Evolutionary conservation across 2,113 vertebrate genomes (phyloP).

Genomic region (Leptobrachium leishanense): DNA sequence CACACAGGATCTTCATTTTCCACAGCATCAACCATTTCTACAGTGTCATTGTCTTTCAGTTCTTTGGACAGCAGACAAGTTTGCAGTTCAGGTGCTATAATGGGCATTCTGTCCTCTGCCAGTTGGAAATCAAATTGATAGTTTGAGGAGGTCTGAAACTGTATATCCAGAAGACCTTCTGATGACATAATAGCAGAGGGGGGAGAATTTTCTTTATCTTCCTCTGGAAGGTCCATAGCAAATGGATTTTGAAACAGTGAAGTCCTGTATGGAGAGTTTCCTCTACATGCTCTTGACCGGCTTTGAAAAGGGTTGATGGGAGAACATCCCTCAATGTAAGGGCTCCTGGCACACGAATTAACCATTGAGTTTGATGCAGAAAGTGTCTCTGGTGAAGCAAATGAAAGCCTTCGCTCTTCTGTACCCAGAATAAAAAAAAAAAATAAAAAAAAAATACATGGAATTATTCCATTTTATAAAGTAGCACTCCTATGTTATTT

Average conservation of each 20-base stretch:
- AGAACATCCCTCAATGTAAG: conserved; percentile 89
- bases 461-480: too few relatives aligned
- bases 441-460: neutral
- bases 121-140: conserved; percentile 46
- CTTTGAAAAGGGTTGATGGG: conserved; percentile 85
- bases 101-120: conserved; percentile 54
- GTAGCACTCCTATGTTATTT: too few relatives aligned
- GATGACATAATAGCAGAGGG: conserved; percentile 46
- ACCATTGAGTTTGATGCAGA: conserved; percentile 61
- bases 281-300: conserved; percentile 64
- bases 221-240: conserved; percentile 68
- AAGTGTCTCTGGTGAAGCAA: conserved; percentile 74
- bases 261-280: conserved; percentile 65
- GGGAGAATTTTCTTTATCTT: conserved; percentile 64
- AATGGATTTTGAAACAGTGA: conserved; percentile 73
- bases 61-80: conserved; percentile 51
- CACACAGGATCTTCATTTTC: conserved; percentile 66
- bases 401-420: conserved; percentile 73
- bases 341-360: conserved; percentile 70
- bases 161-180: conserved; percentile 36
- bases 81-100: conserved; percentile 56
- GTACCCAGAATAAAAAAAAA: conserved; percentile 37
- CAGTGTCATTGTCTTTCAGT: conserved; percentile 63
- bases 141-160: neutral
- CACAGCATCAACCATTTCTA: conserved; percentile 74